A percentile compares a stretch with the other conserved stretches of the same genome.
phyloP scores from a whole-genome alignment of 2,113 vertebrate species.

The Archilochus colubris region DNA sequence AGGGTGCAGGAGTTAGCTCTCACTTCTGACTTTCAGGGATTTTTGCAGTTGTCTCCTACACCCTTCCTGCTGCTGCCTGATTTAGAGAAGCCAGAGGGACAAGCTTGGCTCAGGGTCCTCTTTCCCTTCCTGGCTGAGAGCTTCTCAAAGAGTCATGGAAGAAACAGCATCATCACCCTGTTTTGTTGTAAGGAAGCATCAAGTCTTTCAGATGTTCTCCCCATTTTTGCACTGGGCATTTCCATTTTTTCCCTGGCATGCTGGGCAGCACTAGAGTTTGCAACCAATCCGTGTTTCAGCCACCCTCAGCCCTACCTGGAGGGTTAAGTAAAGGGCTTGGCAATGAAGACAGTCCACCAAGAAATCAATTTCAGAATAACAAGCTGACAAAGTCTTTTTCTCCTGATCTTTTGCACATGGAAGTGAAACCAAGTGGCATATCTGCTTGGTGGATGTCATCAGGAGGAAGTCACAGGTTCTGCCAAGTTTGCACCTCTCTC shows the following conservation, averaged over 20 bases:
- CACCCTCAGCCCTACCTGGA: neutral
- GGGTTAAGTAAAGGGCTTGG: neutral
- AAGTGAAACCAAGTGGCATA: neutral
- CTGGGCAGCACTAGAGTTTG: neutral
- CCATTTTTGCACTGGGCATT: neutral
- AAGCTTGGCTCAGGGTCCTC: neutral
- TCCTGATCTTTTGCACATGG: neutral
- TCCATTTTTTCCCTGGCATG: fast-evolving
- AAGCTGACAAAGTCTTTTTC: neutral
- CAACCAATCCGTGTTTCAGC: neutral
- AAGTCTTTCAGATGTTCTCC: neutral
- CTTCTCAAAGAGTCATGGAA: neutral
- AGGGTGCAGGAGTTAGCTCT: neutral
- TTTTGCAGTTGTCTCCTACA: neutral
- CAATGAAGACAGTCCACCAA: neutral
- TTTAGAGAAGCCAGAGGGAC: neutral
- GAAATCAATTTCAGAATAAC: neutral
- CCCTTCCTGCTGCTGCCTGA: neutral
- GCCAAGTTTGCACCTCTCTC: neutral
- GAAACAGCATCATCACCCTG: neutral
- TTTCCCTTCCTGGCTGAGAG: neutral
- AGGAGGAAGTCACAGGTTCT: neutral
- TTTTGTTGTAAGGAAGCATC: neutral
- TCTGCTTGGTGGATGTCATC: neutral
- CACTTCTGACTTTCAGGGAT: neutral